Evolutionary conservation across 2,797 vertebrate species (phyloP).

Genomic region (Nannoperca australis): DNA sequence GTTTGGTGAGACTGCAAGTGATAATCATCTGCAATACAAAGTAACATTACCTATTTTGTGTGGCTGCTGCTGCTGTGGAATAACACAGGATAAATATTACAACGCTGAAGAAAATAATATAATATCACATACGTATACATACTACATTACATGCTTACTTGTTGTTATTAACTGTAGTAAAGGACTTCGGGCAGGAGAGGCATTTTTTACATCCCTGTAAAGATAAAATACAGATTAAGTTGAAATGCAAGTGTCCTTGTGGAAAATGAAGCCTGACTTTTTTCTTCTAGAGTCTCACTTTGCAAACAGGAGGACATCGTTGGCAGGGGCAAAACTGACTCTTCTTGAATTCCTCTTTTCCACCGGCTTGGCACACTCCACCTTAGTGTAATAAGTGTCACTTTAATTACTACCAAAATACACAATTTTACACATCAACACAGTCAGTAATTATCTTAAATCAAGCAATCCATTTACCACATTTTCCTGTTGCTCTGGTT

Average conservation of each 20-base stretch:
- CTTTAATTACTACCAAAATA: neutral
- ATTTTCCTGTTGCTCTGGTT: constrained; percentile 74
- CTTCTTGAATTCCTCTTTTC: constrained; percentile 84
- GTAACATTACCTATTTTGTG: constrained; percentile 70
- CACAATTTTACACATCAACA: neutral
- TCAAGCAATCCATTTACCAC: constrained; percentile 60
- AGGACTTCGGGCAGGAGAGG: constrained; percentile 66
- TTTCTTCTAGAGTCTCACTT: constrained; percentile 66
- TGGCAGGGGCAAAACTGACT: constrained; percentile 87
- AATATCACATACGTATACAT: neutral
- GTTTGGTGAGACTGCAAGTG: neutral
- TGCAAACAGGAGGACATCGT: constrained; percentile 83
- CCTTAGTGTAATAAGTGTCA: constrained; percentile 59
- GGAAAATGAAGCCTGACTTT: neutral
- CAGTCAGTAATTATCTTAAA: neutral
- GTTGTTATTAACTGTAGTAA: constrained; percentile 70
- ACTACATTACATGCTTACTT: constrained; percentile 56
- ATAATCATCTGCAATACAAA: constrained; percentile 14
- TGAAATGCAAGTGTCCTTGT: neutral
- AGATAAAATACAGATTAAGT: constrained; percentile 19
- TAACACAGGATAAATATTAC: constrained; percentile 32
- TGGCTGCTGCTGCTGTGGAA: constrained; percentile 49
- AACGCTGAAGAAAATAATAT: neutral
- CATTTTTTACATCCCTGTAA: constrained; percentile 80
- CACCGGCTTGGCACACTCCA: constrained; percentile 72